phyloP scores from a whole-genome alignment of 2,113 vertebrate genomes.

The Zosterops pallidus region DNA sequence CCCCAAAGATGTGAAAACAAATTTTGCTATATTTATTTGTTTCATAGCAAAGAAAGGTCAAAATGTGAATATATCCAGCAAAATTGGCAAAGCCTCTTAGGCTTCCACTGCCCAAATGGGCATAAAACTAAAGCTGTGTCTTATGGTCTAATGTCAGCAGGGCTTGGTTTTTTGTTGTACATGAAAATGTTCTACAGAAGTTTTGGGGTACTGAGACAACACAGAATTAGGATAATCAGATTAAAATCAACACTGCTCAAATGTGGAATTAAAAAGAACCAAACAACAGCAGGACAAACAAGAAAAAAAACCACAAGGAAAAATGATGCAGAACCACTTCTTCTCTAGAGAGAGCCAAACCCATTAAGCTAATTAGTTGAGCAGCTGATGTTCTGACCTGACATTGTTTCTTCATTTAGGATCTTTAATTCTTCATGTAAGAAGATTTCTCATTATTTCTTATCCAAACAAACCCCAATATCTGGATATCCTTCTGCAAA shows the following conservation, averaged over 20 bases:
- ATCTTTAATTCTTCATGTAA: neutral
- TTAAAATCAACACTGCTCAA: neutral
- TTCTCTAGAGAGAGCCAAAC: neutral
- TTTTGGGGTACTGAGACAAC: neutral
- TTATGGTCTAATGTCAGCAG: neutral
- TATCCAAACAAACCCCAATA: neutral
- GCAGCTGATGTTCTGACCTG: conserved; percentile 6
- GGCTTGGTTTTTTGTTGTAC: neutral
- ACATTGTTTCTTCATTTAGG: neutral
- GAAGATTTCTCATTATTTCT: conserved; percentile 1
- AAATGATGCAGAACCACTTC: neutral
- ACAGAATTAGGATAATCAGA: neutral
- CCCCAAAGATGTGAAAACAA: neutral
- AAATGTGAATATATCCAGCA: neutral
- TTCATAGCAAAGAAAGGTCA: conserved; percentile 15
- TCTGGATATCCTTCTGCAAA: neutral
- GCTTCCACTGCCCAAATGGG: neutral
- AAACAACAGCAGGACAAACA: neutral
- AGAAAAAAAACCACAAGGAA: neutral
- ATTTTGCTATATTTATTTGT: conserved; percentile 33
- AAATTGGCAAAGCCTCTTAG: neutral
- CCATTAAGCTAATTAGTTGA: conserved; percentile 18
- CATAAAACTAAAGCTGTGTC: neutral
- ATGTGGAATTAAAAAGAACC: neutral
- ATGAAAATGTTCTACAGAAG: neutral